These are phyloP conservation scores for Tinea pellionella DNA, from an alignment of 2,888 invertebrate genomes.

Conservation along the genomic window DNA sequence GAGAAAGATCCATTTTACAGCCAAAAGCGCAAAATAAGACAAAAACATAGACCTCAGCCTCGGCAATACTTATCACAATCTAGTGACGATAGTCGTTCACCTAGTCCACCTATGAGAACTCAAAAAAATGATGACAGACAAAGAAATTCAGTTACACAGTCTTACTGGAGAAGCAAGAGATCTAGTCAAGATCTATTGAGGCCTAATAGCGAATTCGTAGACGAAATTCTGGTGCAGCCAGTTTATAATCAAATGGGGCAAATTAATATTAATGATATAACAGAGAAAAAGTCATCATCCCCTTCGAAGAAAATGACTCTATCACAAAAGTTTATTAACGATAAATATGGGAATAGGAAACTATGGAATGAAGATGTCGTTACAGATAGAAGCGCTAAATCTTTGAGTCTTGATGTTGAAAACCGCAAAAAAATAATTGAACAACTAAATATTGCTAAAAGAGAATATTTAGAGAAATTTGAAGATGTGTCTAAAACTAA, in stretches of 20 bases:
- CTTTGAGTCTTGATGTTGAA: conserved; percentile 40
- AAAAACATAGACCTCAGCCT: conserved; percentile 71
- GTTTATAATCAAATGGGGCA: conserved; percentile 65
- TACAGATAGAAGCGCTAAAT: conserved; percentile 41
- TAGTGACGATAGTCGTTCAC: conserved; percentile 72
- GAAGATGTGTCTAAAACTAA: conserved; percentile 32
- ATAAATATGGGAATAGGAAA: conserved; percentile 63
- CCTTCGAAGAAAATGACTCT: conserved; percentile 50
- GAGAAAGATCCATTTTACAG: conserved; percentile 89
- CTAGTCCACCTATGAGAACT: conserved; percentile 58
- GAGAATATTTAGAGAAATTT: conserved; percentile 34
- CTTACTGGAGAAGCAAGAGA: conserved; percentile 61
- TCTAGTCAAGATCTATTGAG: conserved; percentile 52
- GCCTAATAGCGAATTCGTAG: conserved; percentile 39
- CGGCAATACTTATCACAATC: conserved; percentile 69
- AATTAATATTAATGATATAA: conserved; percentile 43
- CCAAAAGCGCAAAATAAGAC: conserved; percentile 75
- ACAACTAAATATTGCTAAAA: conserved; percentile 44
- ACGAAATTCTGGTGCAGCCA: conserved; percentile 56
- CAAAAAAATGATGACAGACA: conserved; percentile 48
- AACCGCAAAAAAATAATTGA: conserved; percentile 51
- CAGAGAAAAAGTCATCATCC: conserved; percentile 46
- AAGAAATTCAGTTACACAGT: conserved; percentile 60
- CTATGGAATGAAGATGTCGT: conserved; percentile 51
- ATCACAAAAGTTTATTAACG: conserved; percentile 65